Base-by-base conservation (phyloP, 2,888 invertebrate genomes). In the Lydus trimaculatus region DNA sequence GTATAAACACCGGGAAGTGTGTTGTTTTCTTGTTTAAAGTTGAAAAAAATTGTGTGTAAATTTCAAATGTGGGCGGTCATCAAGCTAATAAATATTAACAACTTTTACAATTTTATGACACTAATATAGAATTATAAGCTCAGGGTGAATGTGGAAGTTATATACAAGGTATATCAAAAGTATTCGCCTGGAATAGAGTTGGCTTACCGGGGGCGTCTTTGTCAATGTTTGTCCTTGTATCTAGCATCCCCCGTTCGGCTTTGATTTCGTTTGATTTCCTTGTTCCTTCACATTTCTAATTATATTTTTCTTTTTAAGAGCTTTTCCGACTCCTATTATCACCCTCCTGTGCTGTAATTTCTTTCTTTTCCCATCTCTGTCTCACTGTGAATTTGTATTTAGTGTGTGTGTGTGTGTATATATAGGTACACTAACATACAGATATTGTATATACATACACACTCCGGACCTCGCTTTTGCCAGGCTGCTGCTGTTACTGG, bases 221-320 rank as follows among this genome's bases (percentile, higher is more conserved):
- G 48, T 48, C 62, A 63, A 58, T 65, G 69, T 69, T 69, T 65
- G 69, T 59, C 59, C 31, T 72, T 70, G 69, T 69, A 69, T 73
- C 66, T 69, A 56, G 65, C 56, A 62, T 60, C 59, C 58, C 25
- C 60, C 58, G 31, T 31, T 62, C 64, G 48, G 69, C 72, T 75
- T 73, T 76, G 75, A 77, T 79, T 78, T 76, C 76, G 78, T 78
- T 79, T 78, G 78, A 78, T 79, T 81, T 77, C 75, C 80, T 80
- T 80, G 80, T 80, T 80, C 76, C 78, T 48, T 48, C 48, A 78
- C 79, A 81, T 81, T 82, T 82, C 81, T 82, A 83, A 83, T 83
- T 82, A 83, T 82, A 80, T 82, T 82, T 83, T 82, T 81, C 80
- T 48, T 78, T 82, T 82, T 79, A 81, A 79, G 78, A 78, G 79